Evolutionary conservation across 2,888 invertebrate species (phyloP).

Genomic region (Drosophila diplacantha): DNA sequence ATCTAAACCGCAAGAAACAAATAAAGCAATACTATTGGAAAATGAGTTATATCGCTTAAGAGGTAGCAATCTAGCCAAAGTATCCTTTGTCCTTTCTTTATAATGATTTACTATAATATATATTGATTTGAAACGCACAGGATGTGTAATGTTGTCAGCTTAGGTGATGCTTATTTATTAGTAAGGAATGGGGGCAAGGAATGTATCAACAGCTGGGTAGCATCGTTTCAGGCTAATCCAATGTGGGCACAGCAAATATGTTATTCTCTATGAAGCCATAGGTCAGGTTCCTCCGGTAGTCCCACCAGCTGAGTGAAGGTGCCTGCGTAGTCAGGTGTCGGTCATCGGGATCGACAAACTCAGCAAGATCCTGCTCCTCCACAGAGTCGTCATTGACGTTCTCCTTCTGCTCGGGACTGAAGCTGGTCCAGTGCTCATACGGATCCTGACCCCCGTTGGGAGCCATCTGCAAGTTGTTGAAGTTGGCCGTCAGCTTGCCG

Average conservation of each 20-base stretch:
- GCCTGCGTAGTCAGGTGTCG: conserved; percentile 16
- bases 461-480: conserved; percentile 71
- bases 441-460: conserved; percentile 63
- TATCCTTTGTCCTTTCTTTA: not conserved
- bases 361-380: conserved; percentile 57
- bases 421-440: conserved; percentile 74
- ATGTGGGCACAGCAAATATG: conserved; percentile 69
- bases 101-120: conserved; percentile 3
- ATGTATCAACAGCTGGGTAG: not conserved
- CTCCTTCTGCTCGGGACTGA: conserved; percentile 52
- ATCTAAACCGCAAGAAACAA: conserved; percentile 3
- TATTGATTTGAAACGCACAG: not conserved
- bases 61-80: conserved; percentile 1
- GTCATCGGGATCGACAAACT: conserved; percentile 38
- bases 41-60: not conserved
- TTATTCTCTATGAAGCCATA: conserved; percentile 71
- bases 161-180: conserved; percentile 16
- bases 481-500: conserved; percentile 75
- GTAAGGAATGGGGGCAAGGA: conserved; percentile 56
- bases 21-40: not conserved
- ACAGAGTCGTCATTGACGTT: conserved; percentile 51
- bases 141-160: conserved; percentile 3
- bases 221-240: conserved; percentile 36
- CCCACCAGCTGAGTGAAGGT: conserved; percentile 54
- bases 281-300: conserved; percentile 72